A percentile compares a stretch with the other conserved stretches of the same genome.
Evolutionary conservation across 1,140 invertebrate genomes (phyloP).

Genomic region (Maconellicoccus hirsutus): DNA sequence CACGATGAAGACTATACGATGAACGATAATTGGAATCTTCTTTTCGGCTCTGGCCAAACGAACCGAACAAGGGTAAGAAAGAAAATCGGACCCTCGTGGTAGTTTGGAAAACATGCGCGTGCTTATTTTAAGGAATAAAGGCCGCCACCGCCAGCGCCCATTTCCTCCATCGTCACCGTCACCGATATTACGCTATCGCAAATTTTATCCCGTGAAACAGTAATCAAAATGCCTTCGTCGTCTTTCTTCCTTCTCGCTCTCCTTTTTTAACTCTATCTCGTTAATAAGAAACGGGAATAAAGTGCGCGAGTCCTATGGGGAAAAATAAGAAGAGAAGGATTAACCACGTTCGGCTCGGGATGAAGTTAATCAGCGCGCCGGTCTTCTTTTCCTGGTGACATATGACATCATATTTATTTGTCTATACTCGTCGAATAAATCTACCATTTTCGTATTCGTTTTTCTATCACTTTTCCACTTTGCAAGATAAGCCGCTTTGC

Average conservation of each 20-base stretch:
- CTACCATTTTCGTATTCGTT: background rate
- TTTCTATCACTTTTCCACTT: background rate
- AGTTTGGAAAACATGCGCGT: background rate
- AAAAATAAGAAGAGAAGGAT: slow-evolving; percentile 5
- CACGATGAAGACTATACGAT: background rate
- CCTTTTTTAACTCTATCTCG: background rate
- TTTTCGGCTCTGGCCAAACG: background rate
- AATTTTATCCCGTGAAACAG: background rate
- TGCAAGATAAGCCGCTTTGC: background rate
- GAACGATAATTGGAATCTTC: slow-evolving; percentile 8
- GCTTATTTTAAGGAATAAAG: slow-evolving; percentile 7
- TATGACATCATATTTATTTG: slow-evolving; percentile 9
- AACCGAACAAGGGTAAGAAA: background rate
- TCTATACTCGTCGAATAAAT: slow-evolving; percentile 5
- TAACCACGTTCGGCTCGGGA: slow-evolving; percentile 3
- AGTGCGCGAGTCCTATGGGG: background rate
- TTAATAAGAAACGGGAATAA: slow-evolving; percentile 9
- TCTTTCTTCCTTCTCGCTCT: background rate
- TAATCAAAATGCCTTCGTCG: slow-evolving; percentile 7
- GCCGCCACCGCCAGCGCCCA: background rate
- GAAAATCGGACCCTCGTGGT: slow-evolving; percentile 1
- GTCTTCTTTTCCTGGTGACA: background rate
- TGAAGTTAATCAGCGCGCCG: slow-evolving; percentile 1
- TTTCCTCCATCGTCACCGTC: background rate
- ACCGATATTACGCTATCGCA: background rate